These are phyloP conservation scores for Microchrysa polita DNA, from an alignment of 2,888 invertebrate species.

Conservation along the genomic window DNA sequence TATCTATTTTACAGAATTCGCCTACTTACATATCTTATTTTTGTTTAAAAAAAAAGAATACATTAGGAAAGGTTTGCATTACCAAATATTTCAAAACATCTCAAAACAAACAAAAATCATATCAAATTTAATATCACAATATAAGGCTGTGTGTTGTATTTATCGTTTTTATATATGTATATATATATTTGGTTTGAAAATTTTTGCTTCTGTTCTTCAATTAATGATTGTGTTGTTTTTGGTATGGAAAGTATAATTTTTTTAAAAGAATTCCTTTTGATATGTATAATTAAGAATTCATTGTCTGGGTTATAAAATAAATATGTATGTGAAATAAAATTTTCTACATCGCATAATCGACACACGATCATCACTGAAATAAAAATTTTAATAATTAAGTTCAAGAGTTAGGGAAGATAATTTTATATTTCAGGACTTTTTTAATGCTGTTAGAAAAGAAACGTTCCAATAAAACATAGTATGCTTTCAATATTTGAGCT, in stretches of 20 bases:
- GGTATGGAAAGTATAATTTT: slow-evolving; percentile 1
- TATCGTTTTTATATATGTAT: neutral
- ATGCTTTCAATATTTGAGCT: no score
- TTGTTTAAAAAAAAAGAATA: neutral
- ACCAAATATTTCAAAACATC: neutral
- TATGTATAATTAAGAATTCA: slow-evolving; percentile 16
- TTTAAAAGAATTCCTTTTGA: slow-evolving; percentile 15
- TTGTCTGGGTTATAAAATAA: neutral
- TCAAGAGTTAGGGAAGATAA: no score
- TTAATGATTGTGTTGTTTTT: neutral
- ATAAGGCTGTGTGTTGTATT: slow-evolving; percentile 35
- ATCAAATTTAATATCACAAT: slow-evolving; percentile 39
- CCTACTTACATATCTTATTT: neutral
- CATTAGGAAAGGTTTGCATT: neutral
- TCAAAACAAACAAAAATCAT: slow-evolving; percentile 8
- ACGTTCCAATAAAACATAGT: no score
- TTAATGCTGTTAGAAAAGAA: no score
- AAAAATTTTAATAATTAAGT: neutral
- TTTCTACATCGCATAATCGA: no score
- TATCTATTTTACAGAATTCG: slow-evolving; percentile 2
- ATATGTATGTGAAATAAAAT: no score
- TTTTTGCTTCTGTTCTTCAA: neutral
- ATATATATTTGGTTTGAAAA: neutral
- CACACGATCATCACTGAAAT: neutral
- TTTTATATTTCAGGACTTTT: no score